A percentile compares a stretch with the other conserved stretches of the same genome.
Conservation (phyloP, 2,797 vertebrate species). For the Enteromius thamalakanensis region DNA sequence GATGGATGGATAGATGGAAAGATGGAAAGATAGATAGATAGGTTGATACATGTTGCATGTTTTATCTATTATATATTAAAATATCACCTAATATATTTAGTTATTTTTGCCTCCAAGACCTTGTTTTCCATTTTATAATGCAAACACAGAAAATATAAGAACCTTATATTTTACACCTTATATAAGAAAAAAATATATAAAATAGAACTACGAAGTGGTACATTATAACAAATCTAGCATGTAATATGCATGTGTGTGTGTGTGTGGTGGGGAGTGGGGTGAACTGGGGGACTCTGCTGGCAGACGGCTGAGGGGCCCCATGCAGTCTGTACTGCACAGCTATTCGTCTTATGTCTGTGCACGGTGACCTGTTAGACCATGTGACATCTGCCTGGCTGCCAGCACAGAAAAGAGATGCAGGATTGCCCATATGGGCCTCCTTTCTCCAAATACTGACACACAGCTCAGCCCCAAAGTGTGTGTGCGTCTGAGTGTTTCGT, state of each 20-base stretch:
- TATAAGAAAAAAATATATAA: neutral
- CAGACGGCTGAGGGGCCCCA: constrained; percentile 62
- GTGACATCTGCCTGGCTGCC: constrained; percentile 62
- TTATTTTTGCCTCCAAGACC: neutral
- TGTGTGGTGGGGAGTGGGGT: constrained; percentile 43
- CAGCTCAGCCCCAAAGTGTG: constrained; percentile 27
- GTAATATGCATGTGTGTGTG: constrained; percentile 31
- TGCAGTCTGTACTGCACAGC: constrained; percentile 58
- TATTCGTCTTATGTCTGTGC: constrained; percentile 64
- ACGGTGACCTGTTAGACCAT: constrained; percentile 60
- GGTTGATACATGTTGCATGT: too few species aligned
- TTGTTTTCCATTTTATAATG: neutral
- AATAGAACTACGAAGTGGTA: neutral
- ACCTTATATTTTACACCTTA: too few species aligned
- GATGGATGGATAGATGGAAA: neutral
- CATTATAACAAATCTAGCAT: constrained; percentile 25
- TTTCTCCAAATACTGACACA: constrained; percentile 63
- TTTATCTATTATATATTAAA: neutral
- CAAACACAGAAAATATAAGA: neutral
- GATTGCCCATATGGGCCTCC: constrained; percentile 60
- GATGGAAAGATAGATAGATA: too few species aligned
- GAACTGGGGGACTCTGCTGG: constrained; percentile 49
- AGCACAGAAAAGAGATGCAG: constrained; percentile 59
- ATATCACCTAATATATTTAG: neutral
- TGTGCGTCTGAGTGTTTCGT: constrained; percentile 16